Evolutionary conservation across 2,113 vertebrate species (phyloP).

Genomic region (Crotalus tigris): DNA sequence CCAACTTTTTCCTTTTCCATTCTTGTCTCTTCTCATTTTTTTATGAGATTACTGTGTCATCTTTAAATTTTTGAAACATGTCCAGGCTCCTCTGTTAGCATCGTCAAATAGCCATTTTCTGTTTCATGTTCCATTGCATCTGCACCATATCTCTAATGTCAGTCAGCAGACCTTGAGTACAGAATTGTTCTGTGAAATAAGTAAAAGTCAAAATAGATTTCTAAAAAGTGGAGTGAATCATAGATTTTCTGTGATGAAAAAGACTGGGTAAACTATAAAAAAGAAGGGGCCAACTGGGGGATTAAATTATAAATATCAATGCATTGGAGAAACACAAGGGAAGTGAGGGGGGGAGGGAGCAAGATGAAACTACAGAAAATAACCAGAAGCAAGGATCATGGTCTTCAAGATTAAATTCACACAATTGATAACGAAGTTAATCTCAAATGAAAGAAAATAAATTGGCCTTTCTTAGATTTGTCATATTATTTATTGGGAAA

Average conservation of each 20-base stretch:
- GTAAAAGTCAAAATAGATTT: not conserved
- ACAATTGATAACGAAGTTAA: not conserved
- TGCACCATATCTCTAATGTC: not conserved
- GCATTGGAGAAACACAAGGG: not conserved
- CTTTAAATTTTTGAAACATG: not conserved
- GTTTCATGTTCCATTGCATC: not conserved
- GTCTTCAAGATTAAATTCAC: not conserved
- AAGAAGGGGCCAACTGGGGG: not conserved
- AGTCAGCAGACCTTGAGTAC: not conserved
- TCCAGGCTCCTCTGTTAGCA: not conserved
- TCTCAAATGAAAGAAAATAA: not conserved
- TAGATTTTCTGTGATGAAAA: not conserved
- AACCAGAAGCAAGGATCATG: not conserved
- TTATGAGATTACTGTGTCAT: not conserved
- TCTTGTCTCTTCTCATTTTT: not conserved
- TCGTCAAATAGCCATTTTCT: not conserved
- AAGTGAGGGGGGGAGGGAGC: not conserved
- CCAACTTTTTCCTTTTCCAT: not conserved
- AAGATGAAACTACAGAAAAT: not conserved
- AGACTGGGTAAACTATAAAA: not conserved
- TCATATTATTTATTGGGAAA: not conserved
- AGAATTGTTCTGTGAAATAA: not conserved
- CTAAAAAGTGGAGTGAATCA: not conserved
- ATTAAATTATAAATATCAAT: not conserved
- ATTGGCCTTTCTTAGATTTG: not conserved